phyloP scores from a whole-genome alignment of 2,113 vertebrate genomes.

The Bubo scandiacus region DNA sequence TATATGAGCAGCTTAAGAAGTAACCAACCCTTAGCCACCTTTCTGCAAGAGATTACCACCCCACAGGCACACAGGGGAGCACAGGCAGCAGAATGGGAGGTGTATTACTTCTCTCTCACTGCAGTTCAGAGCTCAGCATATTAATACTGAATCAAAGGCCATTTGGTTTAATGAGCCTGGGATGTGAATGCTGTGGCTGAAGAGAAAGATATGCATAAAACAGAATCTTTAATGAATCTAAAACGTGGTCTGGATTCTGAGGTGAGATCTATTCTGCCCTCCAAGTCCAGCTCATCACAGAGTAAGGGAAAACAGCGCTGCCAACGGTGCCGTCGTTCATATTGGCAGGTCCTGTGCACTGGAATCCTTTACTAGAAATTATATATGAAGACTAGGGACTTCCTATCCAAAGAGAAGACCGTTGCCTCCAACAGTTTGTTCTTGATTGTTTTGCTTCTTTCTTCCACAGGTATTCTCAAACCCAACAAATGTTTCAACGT shows the following conservation, averaged over 20 bases:
- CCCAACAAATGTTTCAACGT: constrained; percentile 67
- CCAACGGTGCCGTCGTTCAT: fast-evolving
- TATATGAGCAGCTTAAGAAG: not conserved
- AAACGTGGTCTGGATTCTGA: not conserved
- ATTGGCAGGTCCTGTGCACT: not conserved
- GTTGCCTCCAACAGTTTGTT: not conserved
- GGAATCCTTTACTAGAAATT: not conserved
- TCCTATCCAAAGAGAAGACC: not conserved
- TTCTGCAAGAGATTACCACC: not conserved
- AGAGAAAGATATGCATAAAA: not conserved
- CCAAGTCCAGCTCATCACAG: not conserved
- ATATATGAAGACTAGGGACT: not conserved
- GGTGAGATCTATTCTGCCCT: not conserved
- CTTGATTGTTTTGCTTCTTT: not conserved
- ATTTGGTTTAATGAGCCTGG: not conserved
- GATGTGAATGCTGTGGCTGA: not conserved
- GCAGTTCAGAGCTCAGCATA: not conserved
- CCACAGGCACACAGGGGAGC: not conserved
- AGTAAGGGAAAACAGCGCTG: not conserved
- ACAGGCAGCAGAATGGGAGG: not conserved
- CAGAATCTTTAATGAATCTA: not conserved
- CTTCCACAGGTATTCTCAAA: constrained; percentile 70
- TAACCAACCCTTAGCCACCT: not conserved
- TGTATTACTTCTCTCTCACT: not conserved
- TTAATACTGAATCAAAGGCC: not conserved